Evolutionary conservation across 2,888 invertebrate genomes (phyloP), one percentile per base, ranked within the genome.

Genomic region (Rhamphomyia laevipes): DNA sequence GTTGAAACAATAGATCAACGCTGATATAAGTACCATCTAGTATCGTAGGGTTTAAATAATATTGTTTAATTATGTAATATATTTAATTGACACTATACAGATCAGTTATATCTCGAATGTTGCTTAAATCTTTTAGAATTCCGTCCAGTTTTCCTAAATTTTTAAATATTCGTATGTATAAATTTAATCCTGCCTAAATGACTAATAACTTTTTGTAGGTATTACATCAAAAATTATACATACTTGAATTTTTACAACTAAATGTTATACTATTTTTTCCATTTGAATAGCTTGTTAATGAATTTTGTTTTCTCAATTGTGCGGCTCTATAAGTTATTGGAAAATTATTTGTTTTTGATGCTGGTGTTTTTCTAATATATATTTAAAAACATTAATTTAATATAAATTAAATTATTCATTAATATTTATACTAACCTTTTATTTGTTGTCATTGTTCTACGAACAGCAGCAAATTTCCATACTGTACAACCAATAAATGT

Each of bases 401-500:
- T 35, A 40, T 18, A 13, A 43, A 12, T 16, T 2, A 23, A 13
- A 15, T 15, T 31, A 31, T 43, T 43, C n/a, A n/a, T n/a, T n/a
- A n/a, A n/a, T 31, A 9, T 31, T 17, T 4, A 17, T 11, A 56
- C 57, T 61, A 55, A 67, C 68, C 64, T 62, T 54, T 62, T 70
- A 54, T 67, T 65, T 58, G 63, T 60, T 45, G 67, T 67, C 53
- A 74, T 62, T 16, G 65, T 65, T 4, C 68, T 65, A 18, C 75
- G 67, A 6, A 70, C 67, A 12, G 70, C 68, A 38, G 73, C 77
- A 55, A 82, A 68, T 45, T 75, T 74, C 74, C 76, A 82, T 16
- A 90, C 80, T 3, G 80, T 80, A 18, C 74, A 67, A 51, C 79
- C 78, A 43, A 90, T 89, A 60, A 80, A 75, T 0, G 77, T 68